These are phyloP conservation scores for Stenoptilia bipunctidactyla DNA, from an alignment of 2,888 invertebrate genomes.

Conservation along the genomic window DNA sequence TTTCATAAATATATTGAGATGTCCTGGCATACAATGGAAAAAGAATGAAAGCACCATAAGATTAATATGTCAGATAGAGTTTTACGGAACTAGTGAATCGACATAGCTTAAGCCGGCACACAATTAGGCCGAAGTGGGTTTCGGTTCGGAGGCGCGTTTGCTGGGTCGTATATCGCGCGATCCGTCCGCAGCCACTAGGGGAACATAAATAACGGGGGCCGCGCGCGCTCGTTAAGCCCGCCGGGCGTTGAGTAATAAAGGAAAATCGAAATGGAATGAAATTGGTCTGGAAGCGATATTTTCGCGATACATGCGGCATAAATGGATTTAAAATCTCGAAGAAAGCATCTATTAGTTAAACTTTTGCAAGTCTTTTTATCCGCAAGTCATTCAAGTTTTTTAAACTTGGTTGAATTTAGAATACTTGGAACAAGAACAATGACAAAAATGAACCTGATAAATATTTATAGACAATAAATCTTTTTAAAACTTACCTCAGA, in stretches of 20 bases:
- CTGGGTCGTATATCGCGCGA: constrained; percentile 59
- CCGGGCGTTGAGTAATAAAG: constrained; percentile 68
- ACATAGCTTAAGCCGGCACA: constrained; percentile 53
- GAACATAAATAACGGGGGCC: constrained; percentile 67
- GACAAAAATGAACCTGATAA: no score
- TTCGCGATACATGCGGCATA: constrained; percentile 55
- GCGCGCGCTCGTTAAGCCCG: constrained; percentile 67
- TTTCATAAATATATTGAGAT: no score
- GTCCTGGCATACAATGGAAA: no score
- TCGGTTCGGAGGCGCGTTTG: constrained; percentile 47
- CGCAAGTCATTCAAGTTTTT: no score
- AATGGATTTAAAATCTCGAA: constrained; percentile 47
- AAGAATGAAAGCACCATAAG: constrained; percentile 26
- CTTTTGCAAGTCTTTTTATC: no score
- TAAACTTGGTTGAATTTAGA: no score
- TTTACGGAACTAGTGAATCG: constrained; percentile 40
- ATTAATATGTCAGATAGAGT: constrained; percentile 43
- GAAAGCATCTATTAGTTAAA: no score
- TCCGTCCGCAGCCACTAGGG: constrained; percentile 66
- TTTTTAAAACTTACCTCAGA: constrained; percentile 53
- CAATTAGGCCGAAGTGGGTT: constrained; percentile 60
- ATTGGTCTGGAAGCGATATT: constrained; percentile 66
- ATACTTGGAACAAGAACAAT: not conserved
- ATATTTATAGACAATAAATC: constrained; percentile 19
- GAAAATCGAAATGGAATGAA: constrained; percentile 72